Evolutionary conservation across 2,113 vertebrate species (phyloP).

Genomic region (Cyprinodon brontotheroides): DNA sequence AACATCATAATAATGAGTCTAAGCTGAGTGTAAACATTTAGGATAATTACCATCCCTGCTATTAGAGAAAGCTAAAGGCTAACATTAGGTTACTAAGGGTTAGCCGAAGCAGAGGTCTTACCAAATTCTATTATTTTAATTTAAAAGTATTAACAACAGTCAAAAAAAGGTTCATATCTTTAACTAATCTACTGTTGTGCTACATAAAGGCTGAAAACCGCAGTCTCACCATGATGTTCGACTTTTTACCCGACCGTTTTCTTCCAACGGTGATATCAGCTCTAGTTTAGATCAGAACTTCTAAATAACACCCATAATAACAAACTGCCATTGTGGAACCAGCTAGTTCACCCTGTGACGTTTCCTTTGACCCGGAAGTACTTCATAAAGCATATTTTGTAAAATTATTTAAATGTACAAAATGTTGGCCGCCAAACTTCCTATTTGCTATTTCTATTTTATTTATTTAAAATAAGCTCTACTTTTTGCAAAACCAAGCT

Average conservation of each 20-base stretch:
- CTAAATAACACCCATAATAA: background rate
- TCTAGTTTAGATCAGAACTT: background rate
- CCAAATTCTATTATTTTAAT: background rate
- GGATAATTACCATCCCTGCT: background rate
- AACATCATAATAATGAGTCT: background rate
- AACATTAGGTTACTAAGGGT: background rate
- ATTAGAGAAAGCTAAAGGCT: background rate
- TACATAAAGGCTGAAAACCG: background rate
- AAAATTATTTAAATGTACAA: no score
- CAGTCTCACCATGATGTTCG: constrained; percentile 18
- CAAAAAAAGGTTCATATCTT: no score
- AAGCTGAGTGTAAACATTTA: background rate
- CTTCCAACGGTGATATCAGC: background rate
- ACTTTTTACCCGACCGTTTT: constrained; percentile 1
- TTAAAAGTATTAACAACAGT: background rate
- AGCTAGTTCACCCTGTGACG: no score
- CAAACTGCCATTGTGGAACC: background rate
- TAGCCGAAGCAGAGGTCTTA: background rate
- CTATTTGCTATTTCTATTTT: background rate
- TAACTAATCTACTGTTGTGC: background rate
- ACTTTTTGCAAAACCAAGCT: background rate
- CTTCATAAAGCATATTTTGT: no score
- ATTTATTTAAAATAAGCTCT: background rate
- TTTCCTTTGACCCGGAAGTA: no score
- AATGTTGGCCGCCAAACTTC: no score